Percentiles rank a stretch among this genome's conserved stretches.
Evolutionary conservation across 2,797 vertebrate species (phyloP).

Genomic region (Erpetoichthys calabaricus): DNA sequence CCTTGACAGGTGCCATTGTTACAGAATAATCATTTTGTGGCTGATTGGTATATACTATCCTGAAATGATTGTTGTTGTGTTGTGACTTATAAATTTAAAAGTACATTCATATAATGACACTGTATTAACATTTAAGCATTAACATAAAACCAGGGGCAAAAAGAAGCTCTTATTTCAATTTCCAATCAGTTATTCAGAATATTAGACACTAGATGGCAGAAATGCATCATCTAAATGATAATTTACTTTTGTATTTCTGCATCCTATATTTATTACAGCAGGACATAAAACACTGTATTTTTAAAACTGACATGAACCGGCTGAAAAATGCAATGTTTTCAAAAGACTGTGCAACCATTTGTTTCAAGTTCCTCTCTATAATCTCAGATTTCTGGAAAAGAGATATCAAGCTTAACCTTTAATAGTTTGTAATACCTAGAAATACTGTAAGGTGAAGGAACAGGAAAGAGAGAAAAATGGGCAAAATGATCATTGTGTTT

Average conservation of each 20-base stretch:
- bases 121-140: background rate
- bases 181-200: too few species aligned
- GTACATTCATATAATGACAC: background rate
- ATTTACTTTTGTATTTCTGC: background rate
- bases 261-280: conserved; percentile 1
- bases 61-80: too few species aligned
- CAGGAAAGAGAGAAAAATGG: too few species aligned
- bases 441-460: too few species aligned
- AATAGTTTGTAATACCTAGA: too few species aligned
- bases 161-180: too few species aligned
- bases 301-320: conserved; percentile 1
- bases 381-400: background rate
- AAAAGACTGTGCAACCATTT: background rate
- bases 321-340: conserved; percentile 4
- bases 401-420: too few species aligned
- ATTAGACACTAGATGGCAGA: conserved; percentile 1
- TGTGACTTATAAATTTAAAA: background rate
- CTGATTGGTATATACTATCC: too few species aligned
- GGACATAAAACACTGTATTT: conserved; percentile 1
- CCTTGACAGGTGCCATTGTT: too few species aligned
- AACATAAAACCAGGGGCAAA: background rate
- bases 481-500: too few species aligned
- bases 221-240: background rate
- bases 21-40: too few species aligned
- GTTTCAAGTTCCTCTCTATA: conserved; percentile 4